Percentiles rank a stretch among this genome's conserved stretches.
Evolutionary conservation across 2,888 invertebrate genomes (phyloP).

Genomic region (Athalia rosae): DNA sequence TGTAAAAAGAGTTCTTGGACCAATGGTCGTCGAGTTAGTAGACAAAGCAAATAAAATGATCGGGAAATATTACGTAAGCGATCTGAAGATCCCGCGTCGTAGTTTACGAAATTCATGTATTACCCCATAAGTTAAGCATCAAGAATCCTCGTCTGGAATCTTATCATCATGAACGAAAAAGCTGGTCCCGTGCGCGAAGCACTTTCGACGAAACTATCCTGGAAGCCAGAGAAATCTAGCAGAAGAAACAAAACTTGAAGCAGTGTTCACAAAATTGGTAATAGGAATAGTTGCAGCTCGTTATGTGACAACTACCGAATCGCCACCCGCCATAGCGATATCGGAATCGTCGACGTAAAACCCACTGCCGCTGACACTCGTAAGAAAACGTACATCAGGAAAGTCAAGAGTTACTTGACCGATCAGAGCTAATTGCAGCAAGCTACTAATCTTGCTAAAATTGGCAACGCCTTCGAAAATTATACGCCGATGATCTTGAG

Average conservation of each 20-base stretch:
- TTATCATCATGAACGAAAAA: not conserved
- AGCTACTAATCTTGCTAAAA: too few species aligned
- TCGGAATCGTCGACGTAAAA: too few species aligned
- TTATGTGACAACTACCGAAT: too few species aligned
- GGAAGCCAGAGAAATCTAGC: not conserved
- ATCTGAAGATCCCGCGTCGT: conserved; percentile 18
- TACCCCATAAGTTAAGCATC: not conserved
- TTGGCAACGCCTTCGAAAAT: too few species aligned
- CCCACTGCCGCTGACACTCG: too few species aligned
- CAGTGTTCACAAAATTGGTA: not conserved
- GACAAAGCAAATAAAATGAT: conserved; percentile 11
- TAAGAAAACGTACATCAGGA: too few species aligned
- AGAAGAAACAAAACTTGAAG: not conserved
- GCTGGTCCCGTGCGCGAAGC: not conserved
- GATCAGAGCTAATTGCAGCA: too few species aligned
- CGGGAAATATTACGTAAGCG: conserved; percentile 28
- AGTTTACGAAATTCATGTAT: not conserved
- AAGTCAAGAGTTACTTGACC: too few species aligned
- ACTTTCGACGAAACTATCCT: not conserved
- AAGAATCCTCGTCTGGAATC: not conserved
- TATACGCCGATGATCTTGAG: too few species aligned
- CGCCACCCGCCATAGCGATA: too few species aligned
- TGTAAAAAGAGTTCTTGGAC: conserved; percentile 18
- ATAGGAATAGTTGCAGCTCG: not conserved
- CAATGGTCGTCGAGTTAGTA: conserved; percentile 4